Base-by-base conservation (phyloP, 2,797 vertebrate genomes). In the Cetoscarus ocellatus region DNA sequence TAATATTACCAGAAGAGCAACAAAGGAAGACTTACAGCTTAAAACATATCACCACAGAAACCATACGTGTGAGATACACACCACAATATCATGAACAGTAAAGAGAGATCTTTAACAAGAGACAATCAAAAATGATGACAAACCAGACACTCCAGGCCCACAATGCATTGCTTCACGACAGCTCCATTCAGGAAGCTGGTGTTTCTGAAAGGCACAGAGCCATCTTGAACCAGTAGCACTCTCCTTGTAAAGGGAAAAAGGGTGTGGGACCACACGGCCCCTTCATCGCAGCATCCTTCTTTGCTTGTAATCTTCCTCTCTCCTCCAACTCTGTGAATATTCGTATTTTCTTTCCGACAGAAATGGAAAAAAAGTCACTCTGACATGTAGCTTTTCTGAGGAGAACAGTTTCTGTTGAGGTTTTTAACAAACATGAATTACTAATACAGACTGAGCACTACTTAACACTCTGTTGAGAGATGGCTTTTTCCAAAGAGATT, bases 181-280 rank as follows among this genome's bases (percentile, higher is more conserved):
- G 92, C 94, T 94, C 90, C 93, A 54, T 82, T 92, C 86, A 86
- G 87, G 91, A 92, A 94, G 94, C 94, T 92, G 93, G 88, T 92
- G 94, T 93, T 93, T 94, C 91, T 91, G 91, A 95, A 95, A 95
- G 94, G 95, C 95, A 96, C 94, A 86, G 88, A 92, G 94, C 94
- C 94, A 91, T 95, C 93, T 93, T 82, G 85, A 89, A 93, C 90
- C 84, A 91, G 91, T 93, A 94, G 91, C 93, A 90, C 93, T 94
- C 93, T 94, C 91, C 85, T 88, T 70, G 84, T 94, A 93, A 95
- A 94, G 92, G 90, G 78, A 91, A 92, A 88, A 60, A 84, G 85
- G 86, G 65, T 72, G 67, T 7, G 70, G 88, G 88, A 90, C 92
- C 83, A 12, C 10, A 47, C 2, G 75, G 81, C 45, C 89, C 90